These are phyloP conservation scores for Panagrolaimus sp. DNA, from an alignment of 1,140 invertebrate genomes.

Conservation along the genomic window DNA sequence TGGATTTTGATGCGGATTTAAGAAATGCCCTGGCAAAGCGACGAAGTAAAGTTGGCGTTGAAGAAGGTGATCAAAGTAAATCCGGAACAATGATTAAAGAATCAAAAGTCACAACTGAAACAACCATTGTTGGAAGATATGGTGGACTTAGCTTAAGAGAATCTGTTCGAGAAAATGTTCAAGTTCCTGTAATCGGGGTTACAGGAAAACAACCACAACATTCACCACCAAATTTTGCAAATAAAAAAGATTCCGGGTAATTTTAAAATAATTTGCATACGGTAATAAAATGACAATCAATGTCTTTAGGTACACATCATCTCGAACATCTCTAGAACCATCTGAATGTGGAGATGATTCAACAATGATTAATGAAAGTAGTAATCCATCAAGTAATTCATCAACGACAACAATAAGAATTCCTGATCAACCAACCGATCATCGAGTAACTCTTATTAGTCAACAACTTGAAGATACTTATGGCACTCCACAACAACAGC, in stretches of 20 bases:
- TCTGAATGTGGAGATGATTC: conserved; percentile 55
- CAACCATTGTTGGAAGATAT: conserved; percentile 29
- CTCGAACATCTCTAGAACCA: conserved; percentile 55
- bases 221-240: conserved; percentile 50
- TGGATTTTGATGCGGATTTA: conserved; percentile 56
- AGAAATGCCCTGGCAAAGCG: conserved; percentile 56
- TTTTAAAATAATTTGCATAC: conserved; percentile 6
- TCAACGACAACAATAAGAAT: conserved; percentile 8
- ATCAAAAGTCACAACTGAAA: neutral
- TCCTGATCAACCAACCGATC: conserved; percentile 11
- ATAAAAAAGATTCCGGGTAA: conserved; percentile 58
- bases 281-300: neutral
- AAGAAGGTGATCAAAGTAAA: conserved; percentile 42
- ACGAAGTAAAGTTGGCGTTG: conserved; percentile 50
- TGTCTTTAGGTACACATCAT: conserved; percentile 57
- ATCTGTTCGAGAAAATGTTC: conserved; percentile 55
- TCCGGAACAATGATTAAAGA: conserved; percentile 4
- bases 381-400: neutral
- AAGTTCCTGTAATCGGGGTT: conserved; percentile 26
- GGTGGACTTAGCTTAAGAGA: conserved; percentile 49
- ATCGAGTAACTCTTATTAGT: conserved; percentile 43
- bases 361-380: neutral
- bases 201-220: conserved; percentile 41
- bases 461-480: conserved; percentile 50
- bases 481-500: conserved; percentile 18